phyloP scores from a whole-genome alignment of 2,797 vertebrate species.

The Gila robusta region DNA sequence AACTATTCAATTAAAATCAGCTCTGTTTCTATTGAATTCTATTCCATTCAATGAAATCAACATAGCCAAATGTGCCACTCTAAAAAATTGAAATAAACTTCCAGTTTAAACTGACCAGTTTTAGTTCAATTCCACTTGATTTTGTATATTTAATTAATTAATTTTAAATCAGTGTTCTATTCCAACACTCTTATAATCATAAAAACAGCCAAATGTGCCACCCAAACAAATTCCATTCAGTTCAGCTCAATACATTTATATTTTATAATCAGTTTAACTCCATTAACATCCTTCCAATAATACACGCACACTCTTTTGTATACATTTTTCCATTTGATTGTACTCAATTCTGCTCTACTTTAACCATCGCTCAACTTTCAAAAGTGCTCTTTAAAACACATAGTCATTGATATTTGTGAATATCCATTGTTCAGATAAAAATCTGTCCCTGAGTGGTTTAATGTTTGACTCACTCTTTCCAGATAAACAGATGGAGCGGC shows the following conservation, averaged over 20 bases:
- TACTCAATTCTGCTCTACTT: not conserved
- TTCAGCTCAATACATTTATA: not conserved
- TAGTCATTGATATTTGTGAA: slow-evolving; percentile 1
- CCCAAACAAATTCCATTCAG: not conserved
- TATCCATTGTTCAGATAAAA: slow-evolving; percentile 20
- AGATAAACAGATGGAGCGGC: slow-evolving; percentile 48
- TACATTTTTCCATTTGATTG: not conserved
- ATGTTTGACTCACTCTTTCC: slow-evolving; percentile 45
- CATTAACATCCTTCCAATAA: too few species aligned
- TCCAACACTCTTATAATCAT: not conserved
- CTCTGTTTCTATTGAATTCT: not conserved
- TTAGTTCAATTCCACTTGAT: not conserved
- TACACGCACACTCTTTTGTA: not conserved
- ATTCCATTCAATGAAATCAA: not conserved
- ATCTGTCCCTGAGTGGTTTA: slow-evolving; percentile 28
- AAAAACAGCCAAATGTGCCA: not conserved
- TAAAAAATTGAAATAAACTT: not conserved
- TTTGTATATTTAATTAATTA: not conserved
- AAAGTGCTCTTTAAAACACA: slow-evolving; percentile 12
- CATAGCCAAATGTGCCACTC: not conserved
- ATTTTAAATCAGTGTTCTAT: not conserved
- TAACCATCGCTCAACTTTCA: not conserved
- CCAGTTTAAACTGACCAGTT: not conserved
- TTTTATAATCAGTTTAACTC: too few species aligned
- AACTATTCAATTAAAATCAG: not conserved